These are phyloP conservation scores for Callipepla californica DNA, from an alignment of 2,113 vertebrate species.

Conservation along the genomic window DNA sequence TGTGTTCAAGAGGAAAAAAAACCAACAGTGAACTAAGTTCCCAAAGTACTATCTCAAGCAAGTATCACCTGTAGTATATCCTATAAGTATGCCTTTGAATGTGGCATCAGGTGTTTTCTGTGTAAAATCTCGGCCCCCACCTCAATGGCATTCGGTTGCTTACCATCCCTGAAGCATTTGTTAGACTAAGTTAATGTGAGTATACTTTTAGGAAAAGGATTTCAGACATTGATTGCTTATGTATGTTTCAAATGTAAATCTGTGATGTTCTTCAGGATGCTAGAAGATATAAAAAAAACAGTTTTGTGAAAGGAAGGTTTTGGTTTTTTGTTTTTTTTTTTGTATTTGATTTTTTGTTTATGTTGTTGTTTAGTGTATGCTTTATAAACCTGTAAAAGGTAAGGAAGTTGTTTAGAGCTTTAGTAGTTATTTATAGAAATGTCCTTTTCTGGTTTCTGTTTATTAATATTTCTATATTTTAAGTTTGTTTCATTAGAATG, in stretches of 20 bases:
- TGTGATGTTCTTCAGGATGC: neutral
- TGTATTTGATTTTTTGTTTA: neutral
- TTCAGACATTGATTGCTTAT: rapidly evolving
- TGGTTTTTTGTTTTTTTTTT: neutral
- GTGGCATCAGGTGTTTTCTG: neutral
- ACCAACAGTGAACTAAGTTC: neutral
- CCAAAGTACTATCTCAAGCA: neutral
- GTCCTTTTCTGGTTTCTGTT: neutral
- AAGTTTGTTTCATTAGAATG: neutral
- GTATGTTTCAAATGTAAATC: neutral
- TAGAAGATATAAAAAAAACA: neutral
- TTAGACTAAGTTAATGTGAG: neutral
- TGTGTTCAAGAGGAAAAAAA: neutral
- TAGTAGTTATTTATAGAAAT: neutral
- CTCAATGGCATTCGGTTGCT: neutral
- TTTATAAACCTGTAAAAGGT: neutral
- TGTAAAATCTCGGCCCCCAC: neutral
- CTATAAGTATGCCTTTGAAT: neutral
- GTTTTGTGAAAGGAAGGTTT: neutral
- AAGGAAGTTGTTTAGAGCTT: neutral
- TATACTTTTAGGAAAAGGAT: neutral
- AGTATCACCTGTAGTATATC: neutral
- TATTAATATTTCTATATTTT: neutral
- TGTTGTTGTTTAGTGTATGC: neutral
- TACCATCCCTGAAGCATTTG: neutral